Evolutionary conservation across 2,888 invertebrate species (phyloP).

Genomic region (Hydroisotoma schaefferi): DNA sequence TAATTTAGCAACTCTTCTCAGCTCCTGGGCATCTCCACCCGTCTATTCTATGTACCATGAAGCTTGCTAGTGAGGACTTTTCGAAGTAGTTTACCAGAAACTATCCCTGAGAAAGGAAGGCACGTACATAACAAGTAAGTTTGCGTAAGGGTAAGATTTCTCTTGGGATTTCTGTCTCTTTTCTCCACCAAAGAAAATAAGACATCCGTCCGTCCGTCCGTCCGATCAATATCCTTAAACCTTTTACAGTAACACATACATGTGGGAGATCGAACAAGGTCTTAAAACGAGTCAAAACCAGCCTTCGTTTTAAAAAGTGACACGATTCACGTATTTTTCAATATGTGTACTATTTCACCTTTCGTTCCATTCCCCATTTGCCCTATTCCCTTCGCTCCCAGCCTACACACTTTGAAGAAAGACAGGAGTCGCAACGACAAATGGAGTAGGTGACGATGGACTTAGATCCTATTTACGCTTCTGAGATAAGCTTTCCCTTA

Average conservation of each 20-base stretch:
- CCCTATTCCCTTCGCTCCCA: background rate
- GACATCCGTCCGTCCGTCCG: slow-evolving; percentile 5
- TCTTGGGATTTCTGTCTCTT: slow-evolving; percentile 6
- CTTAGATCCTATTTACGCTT: no score
- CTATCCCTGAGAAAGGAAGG: background rate
- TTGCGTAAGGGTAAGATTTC: slow-evolving; percentile 10
- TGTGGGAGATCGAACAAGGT: background rate
- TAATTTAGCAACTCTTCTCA: background rate
- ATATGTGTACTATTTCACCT: background rate
- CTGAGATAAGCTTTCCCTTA: no score
- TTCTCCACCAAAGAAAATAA: slow-evolving; percentile 1
- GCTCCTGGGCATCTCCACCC: no score
- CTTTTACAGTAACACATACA: background rate
- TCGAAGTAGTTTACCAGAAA: background rate
- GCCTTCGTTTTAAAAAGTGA: background rate
- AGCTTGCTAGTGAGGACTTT: background rate
- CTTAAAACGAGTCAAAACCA: background rate
- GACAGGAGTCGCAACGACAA: no score
- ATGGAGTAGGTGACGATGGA: no score
- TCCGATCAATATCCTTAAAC: background rate
- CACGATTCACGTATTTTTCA: background rate
- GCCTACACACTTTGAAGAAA: no score
- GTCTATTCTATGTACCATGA: no score
- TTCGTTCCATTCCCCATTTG: background rate
- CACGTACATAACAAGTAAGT: slow-evolving; percentile 1